These are phyloP conservation scores for Biston betularia DNA, from an alignment of 2,888 invertebrate genomes.

Conservation along the genomic window DNA sequence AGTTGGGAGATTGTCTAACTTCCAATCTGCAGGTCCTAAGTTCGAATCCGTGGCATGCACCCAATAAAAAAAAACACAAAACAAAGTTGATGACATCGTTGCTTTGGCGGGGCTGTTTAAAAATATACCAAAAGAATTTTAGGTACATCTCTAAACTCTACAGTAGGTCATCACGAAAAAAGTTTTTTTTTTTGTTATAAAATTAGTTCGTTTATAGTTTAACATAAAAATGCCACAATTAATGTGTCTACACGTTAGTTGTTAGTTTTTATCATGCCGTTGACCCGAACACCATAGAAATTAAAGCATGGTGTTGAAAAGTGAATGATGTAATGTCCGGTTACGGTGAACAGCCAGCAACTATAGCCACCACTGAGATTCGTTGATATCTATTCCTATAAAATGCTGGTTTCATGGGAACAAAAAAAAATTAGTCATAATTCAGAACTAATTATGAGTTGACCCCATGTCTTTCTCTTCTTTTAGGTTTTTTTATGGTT, in stretches of 20 bases:
- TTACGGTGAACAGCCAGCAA: conserved; percentile 13
- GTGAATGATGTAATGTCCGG: conserved; percentile 15
- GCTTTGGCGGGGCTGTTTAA: no score
- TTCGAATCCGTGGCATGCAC: no score
- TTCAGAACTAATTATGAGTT: not conserved
- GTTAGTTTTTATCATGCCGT: conserved; percentile 10
- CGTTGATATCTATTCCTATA: not conserved
- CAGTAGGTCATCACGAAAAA: not conserved
- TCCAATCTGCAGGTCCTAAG: no score
- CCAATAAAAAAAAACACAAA: no score
- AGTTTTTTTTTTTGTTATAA: not conserved
- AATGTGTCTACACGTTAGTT: conserved; percentile 1
- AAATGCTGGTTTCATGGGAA: not conserved
- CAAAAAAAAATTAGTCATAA: not conserved
- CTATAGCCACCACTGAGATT: conserved; percentile 8
- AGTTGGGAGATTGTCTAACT: no score
- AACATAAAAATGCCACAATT: conserved; percentile 1
- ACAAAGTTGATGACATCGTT: no score
- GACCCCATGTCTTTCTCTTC: not conserved
- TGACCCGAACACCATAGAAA: conserved; percentile 20
- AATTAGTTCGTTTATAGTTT: not conserved
- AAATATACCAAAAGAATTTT: no score
- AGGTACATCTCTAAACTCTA: no score
- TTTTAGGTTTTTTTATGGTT: no score
- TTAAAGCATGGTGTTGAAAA: conserved; percentile 28